These are phyloP conservation scores for Operophtera brumata DNA, from an alignment of 2,888 invertebrate species.

Conservation along the genomic window DNA sequence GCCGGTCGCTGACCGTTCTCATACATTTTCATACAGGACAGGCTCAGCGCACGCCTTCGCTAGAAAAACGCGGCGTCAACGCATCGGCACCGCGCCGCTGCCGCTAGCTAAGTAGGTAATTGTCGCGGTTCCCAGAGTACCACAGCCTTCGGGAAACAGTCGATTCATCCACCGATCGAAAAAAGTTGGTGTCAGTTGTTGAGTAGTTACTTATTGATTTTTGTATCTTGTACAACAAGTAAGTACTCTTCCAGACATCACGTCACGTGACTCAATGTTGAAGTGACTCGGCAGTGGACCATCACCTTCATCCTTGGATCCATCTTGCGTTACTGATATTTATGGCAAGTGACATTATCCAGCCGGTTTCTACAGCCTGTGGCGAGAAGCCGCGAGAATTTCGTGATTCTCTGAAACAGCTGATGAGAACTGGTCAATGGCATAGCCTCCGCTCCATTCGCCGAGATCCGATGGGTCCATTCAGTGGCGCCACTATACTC, in stretches of 20 bases:
- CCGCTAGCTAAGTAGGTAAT: constrained; percentile 47
- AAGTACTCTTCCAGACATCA: too few relatives aligned
- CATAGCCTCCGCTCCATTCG: background rate
- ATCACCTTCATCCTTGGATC: too few relatives aligned
- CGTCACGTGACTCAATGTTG: too few relatives aligned
- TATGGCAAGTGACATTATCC: background rate
- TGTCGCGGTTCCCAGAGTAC: constrained; percentile 50
- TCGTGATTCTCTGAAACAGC: background rate
- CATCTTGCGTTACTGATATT: background rate
- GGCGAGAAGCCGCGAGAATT: background rate
- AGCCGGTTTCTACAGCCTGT: background rate
- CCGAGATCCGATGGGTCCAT: background rate
- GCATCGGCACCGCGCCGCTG: constrained; percentile 14
- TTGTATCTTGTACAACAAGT: too few relatives aligned
- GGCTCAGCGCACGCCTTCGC: background rate
- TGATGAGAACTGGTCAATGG: constrained; percentile 12
- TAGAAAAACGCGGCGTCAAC: constrained; percentile 57
- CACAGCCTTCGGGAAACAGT: constrained; percentile 27
- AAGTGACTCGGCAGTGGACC: too few relatives aligned
- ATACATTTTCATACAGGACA: constrained; percentile 61
- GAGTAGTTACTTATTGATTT: too few relatives aligned
- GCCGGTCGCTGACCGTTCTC: constrained; percentile 37
- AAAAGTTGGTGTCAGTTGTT: too few relatives aligned
- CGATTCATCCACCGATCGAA: constrained; percentile 9
- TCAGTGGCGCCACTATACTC: constrained; percentile 8